These are phyloP conservation scores for Peucedramus taeniatus DNA, from an alignment of 2,113 vertebrate species.

Conservation along the genomic window DNA sequence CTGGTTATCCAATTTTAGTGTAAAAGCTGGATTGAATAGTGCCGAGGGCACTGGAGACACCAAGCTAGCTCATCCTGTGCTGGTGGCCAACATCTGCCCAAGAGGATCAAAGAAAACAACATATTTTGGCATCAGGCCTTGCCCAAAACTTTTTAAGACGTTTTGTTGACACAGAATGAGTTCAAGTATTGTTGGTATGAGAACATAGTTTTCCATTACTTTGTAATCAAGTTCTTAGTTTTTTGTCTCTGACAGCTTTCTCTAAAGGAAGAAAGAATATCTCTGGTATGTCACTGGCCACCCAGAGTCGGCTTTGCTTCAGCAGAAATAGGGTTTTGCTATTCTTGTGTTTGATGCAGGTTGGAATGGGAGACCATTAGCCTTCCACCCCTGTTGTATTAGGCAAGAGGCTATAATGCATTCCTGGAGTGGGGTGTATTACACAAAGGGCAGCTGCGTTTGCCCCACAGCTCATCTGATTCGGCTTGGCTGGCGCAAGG, in stretches of 20 bases:
- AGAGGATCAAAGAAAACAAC: not conserved
- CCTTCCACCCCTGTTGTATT: not conserved
- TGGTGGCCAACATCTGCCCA: not conserved
- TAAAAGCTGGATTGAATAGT: not conserved
- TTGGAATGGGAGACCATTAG: not conserved
- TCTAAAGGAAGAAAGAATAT: not conserved
- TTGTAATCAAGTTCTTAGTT: not conserved
- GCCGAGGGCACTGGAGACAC: not conserved
- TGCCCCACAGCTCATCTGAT: not conserved
- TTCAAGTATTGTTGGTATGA: not conserved
- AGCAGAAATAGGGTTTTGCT: not conserved
- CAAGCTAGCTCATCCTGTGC: not conserved
- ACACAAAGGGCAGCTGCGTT: not conserved
- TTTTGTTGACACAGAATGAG: not conserved
- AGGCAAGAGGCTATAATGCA: not conserved
- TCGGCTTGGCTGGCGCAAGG: rapidly evolving
- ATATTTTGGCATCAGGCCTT: not conserved
- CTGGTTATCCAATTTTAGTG: not conserved
- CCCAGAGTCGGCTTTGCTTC: not conserved
- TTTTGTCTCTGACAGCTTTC: not conserved
- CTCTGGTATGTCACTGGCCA: not conserved
- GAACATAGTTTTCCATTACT: not conserved
- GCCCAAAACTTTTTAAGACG: not conserved
- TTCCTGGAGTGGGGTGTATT: not conserved
- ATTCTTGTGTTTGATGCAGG: not conserved